These are phyloP conservation scores for Cliona cf. orientalis DNA, from an alignment of 37 sponge, comb jelly and placozoan genomes.

Conservation along the genomic window DNA sequence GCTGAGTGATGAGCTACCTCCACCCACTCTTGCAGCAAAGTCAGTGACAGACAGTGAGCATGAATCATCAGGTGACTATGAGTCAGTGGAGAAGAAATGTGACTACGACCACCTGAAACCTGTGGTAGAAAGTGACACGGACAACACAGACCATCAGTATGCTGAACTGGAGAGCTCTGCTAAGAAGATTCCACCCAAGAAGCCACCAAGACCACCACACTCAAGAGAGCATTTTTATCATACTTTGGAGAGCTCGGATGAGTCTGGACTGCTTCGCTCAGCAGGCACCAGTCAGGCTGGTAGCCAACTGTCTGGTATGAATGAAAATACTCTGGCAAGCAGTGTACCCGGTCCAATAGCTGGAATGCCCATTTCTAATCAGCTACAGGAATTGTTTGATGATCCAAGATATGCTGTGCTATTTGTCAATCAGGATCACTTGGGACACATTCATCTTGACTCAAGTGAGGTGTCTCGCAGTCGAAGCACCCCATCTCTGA, in stretches of 20 bases:
- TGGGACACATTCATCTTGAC: too few relatives aligned
- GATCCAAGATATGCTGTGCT: conserved; percentile 52
- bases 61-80: too few relatives aligned
- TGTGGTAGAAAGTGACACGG: too few relatives aligned
- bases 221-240: conserved; percentile 10
- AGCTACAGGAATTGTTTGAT: conserved; percentile 37
- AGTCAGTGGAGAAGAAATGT: too few relatives aligned
- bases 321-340: too few relatives aligned
- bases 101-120: too few relatives aligned
- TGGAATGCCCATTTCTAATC: neutral
- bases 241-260: conserved; percentile 9
- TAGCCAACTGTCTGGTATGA: neutral
- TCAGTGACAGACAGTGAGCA: too few relatives aligned
- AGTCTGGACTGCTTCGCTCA: conserved; percentile 1
- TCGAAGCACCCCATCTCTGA: conserved; percentile 8
- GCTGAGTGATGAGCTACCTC: too few relatives aligned
- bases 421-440: neutral
- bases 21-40: too few relatives aligned
- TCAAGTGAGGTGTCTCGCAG: neutral
- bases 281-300: neutral
- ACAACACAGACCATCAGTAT: too few relatives aligned
- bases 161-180: too few relatives aligned
- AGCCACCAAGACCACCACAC: neutral
- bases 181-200: neutral
- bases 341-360: too few relatives aligned